A percentile compares a stretch with the other conserved stretches of the same genome.
Evolutionary conservation across 1,140 invertebrate genomes (phyloP).

Genomic region (Caerostris extrusa): DNA sequence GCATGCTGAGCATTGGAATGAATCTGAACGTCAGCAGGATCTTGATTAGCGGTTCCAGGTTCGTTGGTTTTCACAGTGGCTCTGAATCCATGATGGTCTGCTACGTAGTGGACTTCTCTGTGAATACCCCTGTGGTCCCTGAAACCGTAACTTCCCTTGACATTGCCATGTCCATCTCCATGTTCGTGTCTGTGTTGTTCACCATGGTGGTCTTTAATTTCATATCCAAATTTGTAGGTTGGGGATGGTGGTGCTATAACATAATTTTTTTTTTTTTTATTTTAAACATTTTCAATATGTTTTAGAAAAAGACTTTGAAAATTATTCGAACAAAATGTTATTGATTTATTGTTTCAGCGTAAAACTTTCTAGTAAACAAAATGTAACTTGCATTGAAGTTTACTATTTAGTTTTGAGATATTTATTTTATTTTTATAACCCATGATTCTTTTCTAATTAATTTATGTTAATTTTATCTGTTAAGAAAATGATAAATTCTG

Average conservation of each 20-base stretch:
- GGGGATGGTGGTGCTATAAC: constrained; percentile 42
- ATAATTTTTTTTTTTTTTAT: background rate
- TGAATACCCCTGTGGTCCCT: constrained; percentile 67
- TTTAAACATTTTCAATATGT: background rate
- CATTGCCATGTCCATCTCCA: constrained; percentile 67
- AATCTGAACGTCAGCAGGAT: constrained; percentile 45
- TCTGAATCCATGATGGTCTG: constrained; percentile 78
- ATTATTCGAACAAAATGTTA: too few species aligned
- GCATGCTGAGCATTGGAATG: constrained; percentile 50
- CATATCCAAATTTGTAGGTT: constrained; percentile 73
- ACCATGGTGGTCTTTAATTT: constrained; percentile 56
- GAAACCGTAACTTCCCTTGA: constrained; percentile 72
- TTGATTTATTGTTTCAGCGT: background rate
- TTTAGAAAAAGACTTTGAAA: background rate
- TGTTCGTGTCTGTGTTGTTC: constrained; percentile 65
- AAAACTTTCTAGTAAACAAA: background rate
- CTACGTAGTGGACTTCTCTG: constrained; percentile 77
- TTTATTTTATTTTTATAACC: background rate
- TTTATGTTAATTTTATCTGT: too few species aligned
- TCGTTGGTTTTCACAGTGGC: constrained; percentile 78
- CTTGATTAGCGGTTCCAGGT: constrained; percentile 76
- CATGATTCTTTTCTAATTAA: too few species aligned
- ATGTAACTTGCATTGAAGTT: background rate
- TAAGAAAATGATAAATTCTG: too few species aligned
- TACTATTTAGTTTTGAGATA: background rate